These are phyloP conservation scores for Rhinogobio ventralis DNA, from an alignment of 2,797 vertebrate genomes.

Conservation along the genomic window DNA sequence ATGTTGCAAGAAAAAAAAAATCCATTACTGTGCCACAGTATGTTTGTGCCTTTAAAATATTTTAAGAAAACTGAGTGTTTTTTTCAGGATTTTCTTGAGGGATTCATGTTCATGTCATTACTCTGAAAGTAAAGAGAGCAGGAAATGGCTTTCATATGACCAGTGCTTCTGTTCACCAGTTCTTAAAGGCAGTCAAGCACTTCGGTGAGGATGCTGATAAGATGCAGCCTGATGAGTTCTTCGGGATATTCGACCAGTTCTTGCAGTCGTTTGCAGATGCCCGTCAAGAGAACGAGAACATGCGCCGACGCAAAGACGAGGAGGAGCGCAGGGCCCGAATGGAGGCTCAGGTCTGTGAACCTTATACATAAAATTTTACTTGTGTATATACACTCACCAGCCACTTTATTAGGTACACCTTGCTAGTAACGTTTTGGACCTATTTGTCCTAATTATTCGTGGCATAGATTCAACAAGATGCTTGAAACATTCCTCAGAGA, in stretches of 20 bases:
- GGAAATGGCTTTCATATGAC: slow-evolving; percentile 4
- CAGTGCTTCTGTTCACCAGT: slow-evolving; percentile 75
- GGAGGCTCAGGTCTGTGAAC: slow-evolving; percentile 89
- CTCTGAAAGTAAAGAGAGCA: background rate
- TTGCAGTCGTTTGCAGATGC: slow-evolving; percentile 93
- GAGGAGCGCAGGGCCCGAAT: slow-evolving; percentile 93
- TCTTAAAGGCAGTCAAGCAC: slow-evolving; percentile 90
- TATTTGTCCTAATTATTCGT: background rate
- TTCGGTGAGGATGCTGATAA: slow-evolving; percentile 92
- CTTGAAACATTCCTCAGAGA: background rate
- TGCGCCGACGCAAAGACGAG: slow-evolving; percentile 93
- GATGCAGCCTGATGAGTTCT: slow-evolving; percentile 98
- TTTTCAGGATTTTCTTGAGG: background rate
- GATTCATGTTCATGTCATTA: background rate
- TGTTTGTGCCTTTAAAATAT: background rate
- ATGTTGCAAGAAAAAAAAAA: background rate
- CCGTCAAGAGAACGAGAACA: slow-evolving; percentile 97
- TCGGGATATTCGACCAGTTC: slow-evolving; percentile 98
- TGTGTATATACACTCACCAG: background rate
- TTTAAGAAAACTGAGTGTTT: background rate
- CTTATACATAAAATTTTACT: background rate
- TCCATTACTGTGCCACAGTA: background rate
- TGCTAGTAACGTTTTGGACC: background rate
- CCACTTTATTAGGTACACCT: background rate
- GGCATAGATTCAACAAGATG: background rate